Evolutionary conservation across 2,113 vertebrate genomes (phyloP), one percentile per base, ranked within the genome.

Genomic region (Lethenteron camtschaticum): DNA sequence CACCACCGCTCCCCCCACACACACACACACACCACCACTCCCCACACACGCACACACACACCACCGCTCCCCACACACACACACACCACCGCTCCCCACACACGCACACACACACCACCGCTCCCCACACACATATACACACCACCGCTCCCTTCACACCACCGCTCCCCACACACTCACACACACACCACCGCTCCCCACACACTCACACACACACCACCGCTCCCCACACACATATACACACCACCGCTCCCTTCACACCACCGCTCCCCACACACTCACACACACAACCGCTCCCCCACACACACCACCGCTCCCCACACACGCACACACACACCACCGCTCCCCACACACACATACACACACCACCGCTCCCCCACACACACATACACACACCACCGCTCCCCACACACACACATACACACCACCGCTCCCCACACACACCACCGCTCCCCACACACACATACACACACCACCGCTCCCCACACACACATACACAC

Each of bases 21-120:
- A 3, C 59, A 63, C 59, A 63, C 59, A 8, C 59, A 63, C 59
- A 63, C 59, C 59, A 41, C 59, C 59, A 1, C 59, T 16, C 3
- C 59, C 59, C 13, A 63, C 59, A 63, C 59, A 63, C 16, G 16
- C 59, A 63, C 59, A 63, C 59, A 63, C 59, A 63, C 59, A 63
- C 59, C 13, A 13, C 13, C 59, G 16, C 59, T 63, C 59, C 4
- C 16, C 1, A 4, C 5, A 41, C 41, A 18, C 16, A 18, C 16
- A 18, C 16, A 18, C 16, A 41, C 59, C 1, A 63, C 59, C 59
- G 13, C 59, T 63, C 3, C 59, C 3, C 59, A 63, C 59, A 4
- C 59, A 4, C 59, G 1, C 16, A 18, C 16, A 18, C 16, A 18
- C 16, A 18, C 16, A 18, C 59, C 4, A 63, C 59, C 59, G 13